Evolutionary conservation across 2,888 invertebrate species (phyloP).

Genomic region (Monochamus alternatus): DNA sequence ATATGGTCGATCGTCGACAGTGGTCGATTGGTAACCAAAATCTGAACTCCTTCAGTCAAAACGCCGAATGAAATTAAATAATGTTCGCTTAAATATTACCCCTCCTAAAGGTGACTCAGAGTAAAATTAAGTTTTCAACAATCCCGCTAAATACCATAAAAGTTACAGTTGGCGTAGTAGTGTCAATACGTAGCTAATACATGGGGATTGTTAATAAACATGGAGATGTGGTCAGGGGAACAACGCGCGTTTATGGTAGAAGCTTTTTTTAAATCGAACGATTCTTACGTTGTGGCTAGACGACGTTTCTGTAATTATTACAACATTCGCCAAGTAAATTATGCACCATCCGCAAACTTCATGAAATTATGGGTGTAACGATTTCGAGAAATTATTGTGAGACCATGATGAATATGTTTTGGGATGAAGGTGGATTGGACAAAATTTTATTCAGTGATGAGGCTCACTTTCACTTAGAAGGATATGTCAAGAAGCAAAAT

Average conservation of each 20-base stretch:
- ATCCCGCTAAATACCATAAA: conserved; percentile 3
- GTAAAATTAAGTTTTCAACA: background rate
- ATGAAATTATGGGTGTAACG: background rate
- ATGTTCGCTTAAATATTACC: no score
- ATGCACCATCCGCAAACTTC: background rate
- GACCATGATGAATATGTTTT: no score
- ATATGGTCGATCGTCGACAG: no score
- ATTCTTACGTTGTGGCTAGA: conserved; percentile 1
- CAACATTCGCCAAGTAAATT: conserved; percentile 1
- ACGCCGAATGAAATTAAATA: no score
- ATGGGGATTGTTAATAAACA: conserved; percentile 4
- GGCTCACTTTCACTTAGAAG: no score
- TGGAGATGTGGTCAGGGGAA: background rate
- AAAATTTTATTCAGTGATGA: no score
- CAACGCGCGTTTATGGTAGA: conserved; percentile 3
- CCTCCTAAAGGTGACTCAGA: no score
- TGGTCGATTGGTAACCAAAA: no score
- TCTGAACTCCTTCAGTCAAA: no score
- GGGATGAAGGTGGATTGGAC: no score
- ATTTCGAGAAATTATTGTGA: background rate
- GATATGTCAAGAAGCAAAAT: no score
- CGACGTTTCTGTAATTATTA: background rate
- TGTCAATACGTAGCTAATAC: conserved; percentile 6
- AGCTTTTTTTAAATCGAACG: background rate
- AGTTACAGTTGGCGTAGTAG: conserved; percentile 5